Conservation (phyloP, 2,888 invertebrate genomes). For the Drosophila fulvimacula region DNA sequence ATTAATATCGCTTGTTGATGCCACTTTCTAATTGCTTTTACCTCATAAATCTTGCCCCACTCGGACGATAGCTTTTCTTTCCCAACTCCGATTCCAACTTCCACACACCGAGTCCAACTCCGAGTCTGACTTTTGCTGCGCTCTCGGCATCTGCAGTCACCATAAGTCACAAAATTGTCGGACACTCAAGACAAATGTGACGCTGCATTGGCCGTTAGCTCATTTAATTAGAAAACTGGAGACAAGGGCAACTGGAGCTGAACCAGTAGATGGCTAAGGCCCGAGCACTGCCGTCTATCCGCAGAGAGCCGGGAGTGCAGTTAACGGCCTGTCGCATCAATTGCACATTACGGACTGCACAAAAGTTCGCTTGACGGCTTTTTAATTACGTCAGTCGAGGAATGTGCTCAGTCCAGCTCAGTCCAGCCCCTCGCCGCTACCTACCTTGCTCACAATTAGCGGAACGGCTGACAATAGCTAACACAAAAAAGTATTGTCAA, state of each 20-base stretch:
- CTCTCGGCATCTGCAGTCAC: conserved; percentile 64
- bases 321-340: conserved; percentile 74
- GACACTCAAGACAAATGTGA: conserved; percentile 76
- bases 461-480: conserved; percentile 46
- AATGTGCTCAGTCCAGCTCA: conserved; percentile 25
- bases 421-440: neutral
- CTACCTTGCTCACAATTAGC: conserved; percentile 49
- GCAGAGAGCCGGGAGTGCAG: conserved; percentile 45
- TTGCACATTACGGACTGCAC: conserved; percentile 68
- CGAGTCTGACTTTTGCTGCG: conserved; percentile 31
- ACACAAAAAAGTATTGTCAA: conserved; percentile 52
- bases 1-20: conserved; percentile 75
- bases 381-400: conserved; percentile 74
- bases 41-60: conserved; percentile 71
- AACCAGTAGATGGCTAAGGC: conserved; percentile 10
- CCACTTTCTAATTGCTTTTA: conserved; percentile 78
- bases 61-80: conserved; percentile 19
- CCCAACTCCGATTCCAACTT: neutral
- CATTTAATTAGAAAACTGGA: conserved; percentile 73
- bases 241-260: conserved; percentile 26
- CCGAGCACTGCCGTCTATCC: conserved; percentile 9
- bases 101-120: neutral
- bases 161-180: conserved; percentile 77
- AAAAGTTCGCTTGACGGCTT: conserved; percentile 69
- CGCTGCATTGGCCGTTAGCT: conserved; percentile 68